Base-by-base conservation (phyloP, 2,888 invertebrate genomes). In the Troides aeacus region DNA sequence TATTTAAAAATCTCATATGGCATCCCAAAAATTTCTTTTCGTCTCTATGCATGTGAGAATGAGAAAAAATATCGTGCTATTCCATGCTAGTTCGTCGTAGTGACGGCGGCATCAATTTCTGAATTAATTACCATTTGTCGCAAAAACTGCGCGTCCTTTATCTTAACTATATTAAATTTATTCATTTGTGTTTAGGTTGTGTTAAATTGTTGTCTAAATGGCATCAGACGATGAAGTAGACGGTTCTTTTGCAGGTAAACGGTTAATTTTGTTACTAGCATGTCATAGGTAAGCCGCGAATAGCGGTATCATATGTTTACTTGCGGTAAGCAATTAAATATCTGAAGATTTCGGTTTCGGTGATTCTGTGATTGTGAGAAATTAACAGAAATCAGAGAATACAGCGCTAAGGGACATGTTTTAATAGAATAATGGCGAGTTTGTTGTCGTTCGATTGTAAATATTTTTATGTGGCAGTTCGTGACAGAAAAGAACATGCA, bases 221-320 rank as follows among this genome's bases (percentile, higher is more conserved):
- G 97, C 97, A 90, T 97, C 97, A 75, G 97, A 97, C 83, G 97
- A 97, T 85, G 97, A 97, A 92, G 95, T 97, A 87, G 97, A 97
- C 83, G 97, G 97, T 87, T 96, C 95, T 87, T 96, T 95, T 86
- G 96, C 96, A 94, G 97, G 97, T 97, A 94, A 96, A 95, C 91
- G 83, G 81, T 84, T 78, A 85, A 85, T 90, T 89, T 88, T 83
- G 84, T 87, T 80, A 76, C 76, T 90, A 92, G 92, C 88, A 90
- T 92, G 92, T 92, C 92, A 91, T 93, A 93, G 92, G 90, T 90
- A 93, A 93, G 90, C 92, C 91, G 92, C 90, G 92, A 90, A 92
- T 93, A 93, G 93, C 93, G 92, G 93, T 93, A 93, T 93, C 92
- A 91, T 92, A 92, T 93, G 93, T 93, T 93, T 93, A 93, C 93